These are phyloP conservation scores for Listronotus oregonensis DNA, from an alignment of 1,140 invertebrate species.

Conservation along the genomic window DNA sequence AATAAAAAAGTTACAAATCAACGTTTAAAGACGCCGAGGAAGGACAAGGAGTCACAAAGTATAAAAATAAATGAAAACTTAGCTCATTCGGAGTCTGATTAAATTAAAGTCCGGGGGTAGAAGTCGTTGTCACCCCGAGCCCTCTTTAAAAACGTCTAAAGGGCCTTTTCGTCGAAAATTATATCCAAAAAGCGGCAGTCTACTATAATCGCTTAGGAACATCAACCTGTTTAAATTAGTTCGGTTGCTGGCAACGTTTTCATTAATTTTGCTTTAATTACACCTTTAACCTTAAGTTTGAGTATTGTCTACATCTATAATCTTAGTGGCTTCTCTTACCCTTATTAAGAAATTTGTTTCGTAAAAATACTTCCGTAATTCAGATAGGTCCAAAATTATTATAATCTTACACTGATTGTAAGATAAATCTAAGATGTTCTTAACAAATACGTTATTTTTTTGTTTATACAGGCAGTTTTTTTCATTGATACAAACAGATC, in stretches of 20 bases:
- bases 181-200: slow-evolving; percentile 34
- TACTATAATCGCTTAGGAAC: slow-evolving; percentile 37
- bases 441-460: no score
- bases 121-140: slow-evolving; percentile 41
- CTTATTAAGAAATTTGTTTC: slow-evolving; percentile 21
- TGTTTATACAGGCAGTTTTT: no score
- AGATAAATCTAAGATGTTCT: no score
- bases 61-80: slow-evolving; percentile 53
- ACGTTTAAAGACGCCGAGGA: slow-evolving; percentile 32
- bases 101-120: slow-evolving; percentile 46
- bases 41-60: slow-evolving; percentile 40
- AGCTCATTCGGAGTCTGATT: slow-evolving; percentile 50
- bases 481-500: no score
- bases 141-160: slow-evolving; percentile 47
- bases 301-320: slow-evolving; percentile 10
- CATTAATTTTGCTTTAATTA: slow-evolving; percentile 41
- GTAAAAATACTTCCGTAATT: no score
- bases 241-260: slow-evolving; percentile 38
- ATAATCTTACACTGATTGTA: no score
- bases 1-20: slow-evolving; percentile 43
- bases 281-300: slow-evolving; percentile 18
- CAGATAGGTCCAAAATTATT: no score
- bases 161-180: slow-evolving; percentile 38
- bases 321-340: not conserved
- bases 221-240: slow-evolving; percentile 44